Percentiles rank a stretch among this genome's conserved stretches.
These are phyloP conservation scores for Melikaiella ostensackeni DNA, from an alignment of 2,888 invertebrate species.

Conservation along the genomic window DNA sequence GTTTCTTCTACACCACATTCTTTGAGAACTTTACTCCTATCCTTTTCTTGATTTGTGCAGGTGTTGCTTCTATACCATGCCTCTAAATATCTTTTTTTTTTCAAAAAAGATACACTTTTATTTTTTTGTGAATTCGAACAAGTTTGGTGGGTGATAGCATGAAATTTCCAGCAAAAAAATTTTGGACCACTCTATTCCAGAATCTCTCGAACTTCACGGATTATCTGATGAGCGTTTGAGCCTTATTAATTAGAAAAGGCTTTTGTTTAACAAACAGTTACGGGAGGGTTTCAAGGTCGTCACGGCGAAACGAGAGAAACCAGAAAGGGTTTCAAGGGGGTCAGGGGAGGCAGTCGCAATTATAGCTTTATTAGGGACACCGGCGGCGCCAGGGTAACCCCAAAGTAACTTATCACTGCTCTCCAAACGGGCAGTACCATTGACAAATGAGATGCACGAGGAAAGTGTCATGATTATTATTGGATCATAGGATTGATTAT, in stretches of 20 bases:
- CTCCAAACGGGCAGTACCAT: not conserved
- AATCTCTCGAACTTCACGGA: not conserved
- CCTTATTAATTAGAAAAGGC: constrained; percentile 4
- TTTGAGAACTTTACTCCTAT: too few species aligned
- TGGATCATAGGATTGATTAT: not conserved
- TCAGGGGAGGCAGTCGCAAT: constrained; percentile 12
- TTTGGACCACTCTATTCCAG: too few species aligned
- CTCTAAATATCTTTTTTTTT: too few species aligned
- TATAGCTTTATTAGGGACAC: constrained; percentile 16
- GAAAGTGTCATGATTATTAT: not conserved
- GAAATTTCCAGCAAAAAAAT: not conserved
- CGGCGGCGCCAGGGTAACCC: not conserved
- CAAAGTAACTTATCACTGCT: not conserved
- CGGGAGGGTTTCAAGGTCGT: constrained; percentile 9
- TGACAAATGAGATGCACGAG: not conserved
- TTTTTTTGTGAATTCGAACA: not conserved
- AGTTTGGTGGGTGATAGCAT: not conserved
- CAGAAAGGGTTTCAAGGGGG: constrained; percentile 4
- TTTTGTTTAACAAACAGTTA: constrained; percentile 21
- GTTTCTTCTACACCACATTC: too few species aligned
- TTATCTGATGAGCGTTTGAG: not conserved
- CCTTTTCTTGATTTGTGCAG: too few species aligned
- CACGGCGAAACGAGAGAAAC: constrained; percentile 3
- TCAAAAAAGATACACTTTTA: too few species aligned
- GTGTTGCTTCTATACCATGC: too few species aligned